These are phyloP conservation scores for Ornithoptera alexandrae DNA, from an alignment of 2,888 invertebrate genomes.

Conservation along the genomic window DNA sequence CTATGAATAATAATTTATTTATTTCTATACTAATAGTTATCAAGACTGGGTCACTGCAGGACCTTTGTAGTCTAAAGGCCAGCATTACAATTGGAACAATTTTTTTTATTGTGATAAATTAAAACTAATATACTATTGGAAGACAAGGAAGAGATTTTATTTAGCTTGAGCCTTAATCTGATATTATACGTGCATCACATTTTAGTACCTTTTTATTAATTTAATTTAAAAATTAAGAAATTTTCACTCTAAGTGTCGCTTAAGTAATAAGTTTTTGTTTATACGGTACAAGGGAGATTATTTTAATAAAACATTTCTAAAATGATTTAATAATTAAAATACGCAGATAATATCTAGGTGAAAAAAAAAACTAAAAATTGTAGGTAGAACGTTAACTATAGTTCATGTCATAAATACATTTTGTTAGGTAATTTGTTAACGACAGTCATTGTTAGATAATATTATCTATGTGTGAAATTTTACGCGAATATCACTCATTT, in stretches of 20 bases:
- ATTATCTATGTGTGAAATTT: conserved; percentile 64
- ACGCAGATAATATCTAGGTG: conserved; percentile 56
- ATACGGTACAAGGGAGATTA: conserved; percentile 70
- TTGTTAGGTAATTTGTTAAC: conserved; percentile 70
- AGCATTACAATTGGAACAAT: conserved; percentile 39
- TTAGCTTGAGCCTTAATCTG: conserved; percentile 35
- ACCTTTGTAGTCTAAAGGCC: conserved; percentile 20
- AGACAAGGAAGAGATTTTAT: conserved; percentile 41
- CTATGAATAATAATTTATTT: not conserved
- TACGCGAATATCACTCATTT: no score
- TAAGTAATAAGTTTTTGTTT: conserved; percentile 57
- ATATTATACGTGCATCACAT: conserved; percentile 36
- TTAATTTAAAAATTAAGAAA: conserved; percentile 39
- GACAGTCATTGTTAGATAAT: conserved; percentile 68
- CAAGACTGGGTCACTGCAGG: not conserved
- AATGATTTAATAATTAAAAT: conserved; percentile 68
- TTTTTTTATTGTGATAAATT: conserved; percentile 37
- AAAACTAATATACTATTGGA: conserved; percentile 33
- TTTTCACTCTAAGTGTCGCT: conserved; percentile 63
- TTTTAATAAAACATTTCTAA: conserved; percentile 62
- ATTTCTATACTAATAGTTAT: not conserved
- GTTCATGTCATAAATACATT: conserved; percentile 58
- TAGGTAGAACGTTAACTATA: conserved; percentile 67
- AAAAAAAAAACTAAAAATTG: conserved; percentile 53
- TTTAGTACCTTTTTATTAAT: conserved; percentile 34